phyloP scores from a whole-genome alignment of 2,797 vertebrate genomes.

The Neosilurus mollespiculum region DNA sequence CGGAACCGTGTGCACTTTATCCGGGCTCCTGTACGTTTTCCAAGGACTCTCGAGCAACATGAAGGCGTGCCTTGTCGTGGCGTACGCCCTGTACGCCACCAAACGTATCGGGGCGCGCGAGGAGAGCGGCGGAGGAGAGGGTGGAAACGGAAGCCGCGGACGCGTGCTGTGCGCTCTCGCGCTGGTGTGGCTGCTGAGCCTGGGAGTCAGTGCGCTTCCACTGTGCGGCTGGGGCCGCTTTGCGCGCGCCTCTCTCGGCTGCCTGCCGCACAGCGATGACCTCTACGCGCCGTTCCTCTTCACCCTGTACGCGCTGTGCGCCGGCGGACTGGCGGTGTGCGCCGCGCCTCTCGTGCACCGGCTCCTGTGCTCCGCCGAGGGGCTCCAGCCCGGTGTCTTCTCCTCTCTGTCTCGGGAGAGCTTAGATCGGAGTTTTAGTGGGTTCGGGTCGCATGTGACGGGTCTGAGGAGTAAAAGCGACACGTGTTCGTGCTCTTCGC shows the following conservation, averaged over 20 bases:
- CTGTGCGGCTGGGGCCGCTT: constrained; percentile 90
- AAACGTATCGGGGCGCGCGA: not conserved
- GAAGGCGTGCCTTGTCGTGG: constrained; percentile 87
- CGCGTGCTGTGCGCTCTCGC: constrained; percentile 75
- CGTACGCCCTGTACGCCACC: constrained; percentile 86
- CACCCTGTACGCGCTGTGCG: constrained; percentile 78
- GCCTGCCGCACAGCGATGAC: constrained; percentile 78
- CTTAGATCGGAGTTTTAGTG: constrained; percentile 69
- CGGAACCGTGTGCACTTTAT: constrained; percentile 79
- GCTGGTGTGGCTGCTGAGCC: constrained; percentile 80
- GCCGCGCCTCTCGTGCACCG: constrained; percentile 81
- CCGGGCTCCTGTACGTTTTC: constrained; percentile 88
- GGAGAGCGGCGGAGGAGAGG: not conserved
- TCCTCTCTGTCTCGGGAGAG: constrained; percentile 74
- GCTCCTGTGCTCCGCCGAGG: constrained; percentile 87
- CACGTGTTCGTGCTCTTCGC: constrained; percentile 56
- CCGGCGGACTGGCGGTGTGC: constrained; percentile 78
- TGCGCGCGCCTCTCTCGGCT: constrained; percentile 82
- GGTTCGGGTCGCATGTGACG: constrained; percentile 58
- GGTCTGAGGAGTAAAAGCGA: constrained; percentile 60
- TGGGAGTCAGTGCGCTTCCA: constrained; percentile 82
- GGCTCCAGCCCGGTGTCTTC: constrained; percentile 71
- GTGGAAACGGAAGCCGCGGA: constrained; percentile 58
- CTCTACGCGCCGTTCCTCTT: constrained; percentile 81
- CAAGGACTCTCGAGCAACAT: constrained; percentile 92